These are phyloP conservation scores for Orchesella cincta DNA, from an alignment of 1,140 invertebrate species.

Conservation along the genomic window DNA sequence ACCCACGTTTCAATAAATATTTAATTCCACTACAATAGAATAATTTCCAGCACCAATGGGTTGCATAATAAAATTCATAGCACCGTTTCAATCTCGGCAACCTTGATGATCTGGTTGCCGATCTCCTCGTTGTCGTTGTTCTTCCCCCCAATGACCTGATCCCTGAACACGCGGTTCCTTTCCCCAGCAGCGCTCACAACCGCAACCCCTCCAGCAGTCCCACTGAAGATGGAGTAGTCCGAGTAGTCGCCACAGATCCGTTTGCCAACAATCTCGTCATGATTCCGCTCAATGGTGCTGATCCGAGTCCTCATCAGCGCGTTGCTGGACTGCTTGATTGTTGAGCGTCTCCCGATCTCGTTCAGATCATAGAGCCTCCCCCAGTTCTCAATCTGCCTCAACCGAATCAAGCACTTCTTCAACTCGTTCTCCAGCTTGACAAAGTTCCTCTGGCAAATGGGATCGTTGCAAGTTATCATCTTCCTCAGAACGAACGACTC, in stretches of 20 bases:
- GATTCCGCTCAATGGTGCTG: slow-evolving; percentile 14
- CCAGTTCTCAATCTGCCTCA: slow-evolving; percentile 4
- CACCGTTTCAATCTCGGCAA: slow-evolving; percentile 11
- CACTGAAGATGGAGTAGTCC: background rate
- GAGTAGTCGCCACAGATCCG: slow-evolving; percentile 11
- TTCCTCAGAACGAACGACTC: slow-evolving; percentile 1
- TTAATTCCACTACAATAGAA: background rate
- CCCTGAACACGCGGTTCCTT: background rate
- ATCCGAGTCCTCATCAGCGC: background rate
- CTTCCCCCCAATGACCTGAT: background rate
- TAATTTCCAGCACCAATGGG: background rate
- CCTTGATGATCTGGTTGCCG: slow-evolving; percentile 1
- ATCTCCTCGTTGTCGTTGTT: background rate
- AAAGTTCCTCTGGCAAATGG: slow-evolving; percentile 13
- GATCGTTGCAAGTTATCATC: slow-evolving; percentile 17
- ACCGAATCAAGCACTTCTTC: background rate
- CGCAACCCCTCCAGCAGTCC: background rate
- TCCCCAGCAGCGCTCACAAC: background rate
- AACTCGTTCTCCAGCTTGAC: background rate
- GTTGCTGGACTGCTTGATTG: background rate
- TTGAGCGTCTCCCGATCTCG: background rate
- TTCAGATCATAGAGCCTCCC: background rate
- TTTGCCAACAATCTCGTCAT: slow-evolving; percentile 2
- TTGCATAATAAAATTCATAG: background rate
- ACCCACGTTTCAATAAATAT: background rate